phyloP scores from a whole-genome alignment of 2,113 vertebrate genomes.

The Pseudopipra pipra region DNA sequence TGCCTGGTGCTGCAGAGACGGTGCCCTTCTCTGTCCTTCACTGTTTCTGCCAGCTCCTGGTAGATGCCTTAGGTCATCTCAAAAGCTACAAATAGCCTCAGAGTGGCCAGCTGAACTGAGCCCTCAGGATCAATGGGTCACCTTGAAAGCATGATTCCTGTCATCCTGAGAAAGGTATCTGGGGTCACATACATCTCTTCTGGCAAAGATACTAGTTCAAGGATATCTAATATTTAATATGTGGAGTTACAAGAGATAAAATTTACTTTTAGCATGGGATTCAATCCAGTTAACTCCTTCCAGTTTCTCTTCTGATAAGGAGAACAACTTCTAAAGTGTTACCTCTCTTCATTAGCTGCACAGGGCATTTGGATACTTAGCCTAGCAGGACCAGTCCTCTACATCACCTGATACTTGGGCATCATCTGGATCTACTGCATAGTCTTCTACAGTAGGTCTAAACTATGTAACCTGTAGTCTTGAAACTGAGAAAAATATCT shows the following conservation, averaged over 20 bases:
- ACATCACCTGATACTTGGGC: neutral
- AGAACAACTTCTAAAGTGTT: neutral
- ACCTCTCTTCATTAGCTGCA: neutral
- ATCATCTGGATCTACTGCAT: neutral
- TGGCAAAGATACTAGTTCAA: neutral
- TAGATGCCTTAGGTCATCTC: neutral
- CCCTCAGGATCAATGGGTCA: neutral
- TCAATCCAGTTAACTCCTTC: neutral
- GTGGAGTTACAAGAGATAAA: neutral
- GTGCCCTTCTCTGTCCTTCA: neutral
- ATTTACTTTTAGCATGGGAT: neutral
- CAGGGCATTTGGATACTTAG: neutral
- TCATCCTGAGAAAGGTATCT: neutral
- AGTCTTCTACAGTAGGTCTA: neutral
- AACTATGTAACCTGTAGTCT: neutral
- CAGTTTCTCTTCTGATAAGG: neutral
- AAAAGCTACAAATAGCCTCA: neutral
- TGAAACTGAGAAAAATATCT: neutral
- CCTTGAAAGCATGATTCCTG: neutral
- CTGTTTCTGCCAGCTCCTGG: neutral
- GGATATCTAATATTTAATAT: neutral
- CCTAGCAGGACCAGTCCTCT: neutral
- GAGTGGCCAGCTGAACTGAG: neutral
- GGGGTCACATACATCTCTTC: neutral
- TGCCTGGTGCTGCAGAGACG: neutral